A percentile compares a stretch with the other conserved stretches of the same genome.
These are phyloP conservation scores for Kryphioiulus occultus DNA, from an alignment of 2,888 invertebrate species.

Conservation along the genomic window DNA sequence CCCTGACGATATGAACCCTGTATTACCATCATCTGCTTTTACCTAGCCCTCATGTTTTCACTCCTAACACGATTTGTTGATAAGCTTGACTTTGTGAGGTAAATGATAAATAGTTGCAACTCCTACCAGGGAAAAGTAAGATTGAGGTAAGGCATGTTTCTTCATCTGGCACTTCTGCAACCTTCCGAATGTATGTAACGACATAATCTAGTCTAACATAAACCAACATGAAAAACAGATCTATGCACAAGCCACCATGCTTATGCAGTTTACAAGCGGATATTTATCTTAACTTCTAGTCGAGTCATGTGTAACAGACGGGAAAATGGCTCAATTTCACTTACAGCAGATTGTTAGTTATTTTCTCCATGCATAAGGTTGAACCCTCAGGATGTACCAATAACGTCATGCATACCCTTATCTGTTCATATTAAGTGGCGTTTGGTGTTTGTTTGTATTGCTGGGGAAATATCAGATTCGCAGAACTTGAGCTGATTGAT, in stretches of 20 bases:
- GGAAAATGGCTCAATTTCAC: not conserved
- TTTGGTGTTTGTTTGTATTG: too few species aligned
- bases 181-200: not conserved
- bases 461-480: too few species aligned
- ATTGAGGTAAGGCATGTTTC: not conserved
- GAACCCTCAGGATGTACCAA: not conserved
- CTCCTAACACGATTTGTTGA: not conserved
- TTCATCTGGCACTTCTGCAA: not conserved
- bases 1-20: too few species aligned
- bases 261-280: conserved; percentile 15
- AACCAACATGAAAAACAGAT: not conserved
- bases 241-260: not conserved
- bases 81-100: not conserved
- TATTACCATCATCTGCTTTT: too few species aligned
- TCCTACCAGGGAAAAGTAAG: not conserved
- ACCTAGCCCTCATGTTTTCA: too few species aligned
- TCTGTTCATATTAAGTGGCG: too few species aligned
- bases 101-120: not conserved
- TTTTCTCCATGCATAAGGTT: not conserved
- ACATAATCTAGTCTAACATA: not conserved
- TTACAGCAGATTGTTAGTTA: not conserved
- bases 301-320: conserved; percentile 27
- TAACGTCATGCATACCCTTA: too few species aligned
- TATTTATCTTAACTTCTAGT: conserved; percentile 36
- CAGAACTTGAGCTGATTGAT: too few species aligned